Base-by-base conservation (phyloP, 2,113 vertebrate species). In the Chionomys nivalis region DNA sequence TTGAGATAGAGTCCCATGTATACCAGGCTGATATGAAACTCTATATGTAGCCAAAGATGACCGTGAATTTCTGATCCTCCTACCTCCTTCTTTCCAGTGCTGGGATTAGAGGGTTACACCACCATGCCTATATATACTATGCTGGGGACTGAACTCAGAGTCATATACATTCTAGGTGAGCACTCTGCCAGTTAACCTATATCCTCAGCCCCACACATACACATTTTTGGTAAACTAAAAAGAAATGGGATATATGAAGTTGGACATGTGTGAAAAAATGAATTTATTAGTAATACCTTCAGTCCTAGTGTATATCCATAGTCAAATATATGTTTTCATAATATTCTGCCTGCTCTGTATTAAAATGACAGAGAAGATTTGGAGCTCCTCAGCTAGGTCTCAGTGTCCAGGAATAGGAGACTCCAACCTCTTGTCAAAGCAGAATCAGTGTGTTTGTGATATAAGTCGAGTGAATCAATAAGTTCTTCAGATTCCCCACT, bases 261-360 rank as follows among this genome's bases (percentile, higher is more conserved):
- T 79, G 78, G 17, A 5, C 65, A 58, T 10, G 52, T 89, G 17
- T 79, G 86, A 90, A 87, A 87, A 96, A 96, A 81, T 77, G 6
- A 92, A 66, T 12, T 85, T 95, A 58, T 73, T 86, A 75, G 58
- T 31, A 42, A 28, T 28, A 82, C 86, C 58, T 97, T 89, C 36
- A 61, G 10, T 93, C 89, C 77, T 83, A 81, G 21, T 36, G 8
- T 87, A 17, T n/a, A 5, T 90, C n/a, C 21, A 55, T 94, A 73
- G 89, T 63, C 31, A 91, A 93, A 89, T 91, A 23, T 70, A 21
- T 21, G n/a, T 89, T 96, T 96, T 87, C 44, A 78, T 39, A 83
- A 36, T 89, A 83, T 42, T 88, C 44, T 70, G 36, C 58, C 44
- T 78, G 31, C 47, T 89, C 58, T 13, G 5, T 72, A 90, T 33